Base-by-base conservation (phyloP, 2,888 invertebrate species). In the Fragum sueziense region DNA sequence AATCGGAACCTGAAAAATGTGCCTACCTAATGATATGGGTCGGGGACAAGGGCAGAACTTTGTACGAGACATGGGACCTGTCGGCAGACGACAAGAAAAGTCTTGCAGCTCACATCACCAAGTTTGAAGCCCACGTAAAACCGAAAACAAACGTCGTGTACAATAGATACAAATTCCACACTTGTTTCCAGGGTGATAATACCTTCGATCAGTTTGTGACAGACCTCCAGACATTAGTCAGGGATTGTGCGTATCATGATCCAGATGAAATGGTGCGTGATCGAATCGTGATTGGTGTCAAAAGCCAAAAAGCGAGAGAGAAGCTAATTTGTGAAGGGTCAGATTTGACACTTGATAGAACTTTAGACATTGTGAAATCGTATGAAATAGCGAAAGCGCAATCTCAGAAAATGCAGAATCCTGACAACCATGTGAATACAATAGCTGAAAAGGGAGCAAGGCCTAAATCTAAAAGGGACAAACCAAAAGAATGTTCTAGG, bases 151-250 rank as follows among this genome's bases (percentile, higher is more conserved):
- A 84, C 52, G 29, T 54, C 17, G 75, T 84, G n/a, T 85, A 75
- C 52, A 52, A 69, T 34, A 65, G 84, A 27, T 80, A 82, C 70
- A 84, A 72, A 73, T 84, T 82, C 27, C 73, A 79, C 6, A 70
- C 54, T 33, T 80, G 65, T 62, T 31, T 75, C 7, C 80, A 84
- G 72, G 65, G 61, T 6, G 62, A 76, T 17, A 78, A 83, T 47
- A 33, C 79, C 2, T 82, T 81, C 70, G 86, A 86, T 11, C 65
- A 82, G 54, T 86, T 80, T 74, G 79, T 80, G 17, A 86, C 79
- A 11, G 79, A 85, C 20, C 52, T 85, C 11, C 77, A 76, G 70
- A 29, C 78, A 0, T 31, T 83, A 6, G 74, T 83, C 11, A 80
- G 71, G 67, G 84, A 86, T 33, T 86, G 85, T 70, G 52, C 62